Evolutionary conservation across 2,888 invertebrate species (phyloP).

Genomic region (Amaurobius ferox): DNA sequence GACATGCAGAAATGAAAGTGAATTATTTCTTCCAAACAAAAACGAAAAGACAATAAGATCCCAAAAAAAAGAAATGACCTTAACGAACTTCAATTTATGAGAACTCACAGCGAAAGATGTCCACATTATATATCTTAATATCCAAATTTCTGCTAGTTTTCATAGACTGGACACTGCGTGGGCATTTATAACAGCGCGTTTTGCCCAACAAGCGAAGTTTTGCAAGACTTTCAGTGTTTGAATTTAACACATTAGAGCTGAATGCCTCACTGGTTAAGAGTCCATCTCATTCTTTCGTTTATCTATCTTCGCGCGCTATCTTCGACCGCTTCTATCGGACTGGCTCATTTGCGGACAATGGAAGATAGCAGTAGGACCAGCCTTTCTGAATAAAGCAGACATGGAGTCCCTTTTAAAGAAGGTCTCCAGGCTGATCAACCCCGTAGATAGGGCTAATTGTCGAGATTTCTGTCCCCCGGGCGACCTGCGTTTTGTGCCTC

Average conservation of each 20-base stretch:
- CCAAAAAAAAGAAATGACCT: background rate
- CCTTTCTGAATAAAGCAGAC: slow-evolving; percentile 54
- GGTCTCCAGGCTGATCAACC: slow-evolving; percentile 49
- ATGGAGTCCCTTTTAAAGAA: slow-evolving; percentile 38
- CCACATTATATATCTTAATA: background rate
- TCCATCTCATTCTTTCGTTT: slow-evolving; percentile 33
- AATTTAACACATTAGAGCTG: slow-evolving; percentile 56
- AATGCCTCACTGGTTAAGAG: slow-evolving; percentile 46
- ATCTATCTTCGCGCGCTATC: slow-evolving; percentile 60
- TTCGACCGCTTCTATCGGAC: slow-evolving; percentile 39
- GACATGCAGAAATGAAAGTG: no score
- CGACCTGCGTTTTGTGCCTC: slow-evolving; percentile 64
- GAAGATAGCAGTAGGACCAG: slow-evolving; percentile 44
- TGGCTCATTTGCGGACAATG: slow-evolving; percentile 68
- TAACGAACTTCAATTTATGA: slow-evolving; percentile 23
- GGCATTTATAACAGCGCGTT: background rate
- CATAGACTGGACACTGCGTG: no score
- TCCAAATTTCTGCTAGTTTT: background rate
- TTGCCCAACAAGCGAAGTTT: slow-evolving; percentile 1
- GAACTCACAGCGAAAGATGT: background rate
- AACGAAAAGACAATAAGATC: background rate
- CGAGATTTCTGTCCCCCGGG: slow-evolving; percentile 67
- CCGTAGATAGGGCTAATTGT: slow-evolving; percentile 67
- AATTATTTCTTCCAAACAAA: background rate
- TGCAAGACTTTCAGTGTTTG: slow-evolving; percentile 34